Evolutionary conservation across 1,140 invertebrate genomes (phyloP).

Genomic region (Agrypnia vestita): DNA sequence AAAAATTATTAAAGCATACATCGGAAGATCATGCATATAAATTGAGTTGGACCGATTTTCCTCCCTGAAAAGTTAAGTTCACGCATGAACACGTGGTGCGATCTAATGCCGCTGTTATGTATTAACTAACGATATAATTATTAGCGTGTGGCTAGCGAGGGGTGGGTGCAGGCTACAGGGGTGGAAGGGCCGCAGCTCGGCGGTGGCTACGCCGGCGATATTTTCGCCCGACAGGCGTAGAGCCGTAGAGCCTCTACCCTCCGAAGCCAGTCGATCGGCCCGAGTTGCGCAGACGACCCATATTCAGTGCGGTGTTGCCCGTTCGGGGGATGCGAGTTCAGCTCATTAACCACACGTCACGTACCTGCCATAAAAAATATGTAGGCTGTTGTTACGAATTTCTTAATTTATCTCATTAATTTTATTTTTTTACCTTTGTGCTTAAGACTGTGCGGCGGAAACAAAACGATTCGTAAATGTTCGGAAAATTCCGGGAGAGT

Average conservation of each 20-base stretch:
- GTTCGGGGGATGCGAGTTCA: background rate
- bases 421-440: background rate
- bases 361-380: no score
- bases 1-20: no score
- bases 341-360: background rate
- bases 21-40: no score
- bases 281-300: slow-evolving; percentile 20
- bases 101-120: no score
- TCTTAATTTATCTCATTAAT: background rate
- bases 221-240: background rate
- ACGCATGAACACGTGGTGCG: no score
- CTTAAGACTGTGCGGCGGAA: background rate
- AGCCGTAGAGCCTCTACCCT: background rate
- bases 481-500: slow-evolving; percentile 2
- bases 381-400: background rate
- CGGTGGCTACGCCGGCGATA: background rate
- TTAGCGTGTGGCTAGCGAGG: no score
- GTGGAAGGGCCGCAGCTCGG: background rate
- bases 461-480: slow-evolving; percentile 1
- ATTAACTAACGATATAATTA: no score
- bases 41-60: no score
- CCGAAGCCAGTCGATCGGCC: slow-evolving; percentile 13
- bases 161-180: no score
- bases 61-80: no score
- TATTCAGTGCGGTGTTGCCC: slow-evolving; percentile 3